Evolutionary conservation across 2,797 vertebrate genomes (phyloP).

Genomic region (Gallinago solitaria): DNA sequence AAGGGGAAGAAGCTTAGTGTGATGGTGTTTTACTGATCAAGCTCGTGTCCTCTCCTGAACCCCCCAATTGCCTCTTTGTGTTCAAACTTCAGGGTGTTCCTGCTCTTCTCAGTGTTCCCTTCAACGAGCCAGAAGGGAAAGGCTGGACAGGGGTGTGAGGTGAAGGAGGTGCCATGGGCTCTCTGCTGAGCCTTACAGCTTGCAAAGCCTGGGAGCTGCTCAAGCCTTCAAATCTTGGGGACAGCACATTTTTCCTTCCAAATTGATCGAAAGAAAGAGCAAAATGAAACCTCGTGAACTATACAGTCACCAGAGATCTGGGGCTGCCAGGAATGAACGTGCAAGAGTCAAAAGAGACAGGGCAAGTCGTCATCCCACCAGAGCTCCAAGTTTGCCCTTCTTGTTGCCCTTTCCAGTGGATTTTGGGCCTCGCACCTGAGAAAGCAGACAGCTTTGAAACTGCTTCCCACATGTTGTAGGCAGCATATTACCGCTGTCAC

Average conservation of each 20-base stretch:
- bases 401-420: background rate
- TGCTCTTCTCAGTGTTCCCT: background rate
- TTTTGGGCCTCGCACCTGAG: background rate
- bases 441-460: background rate
- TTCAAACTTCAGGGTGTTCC: background rate
- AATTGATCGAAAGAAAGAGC: background rate
- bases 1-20: background rate
- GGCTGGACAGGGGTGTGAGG: background rate
- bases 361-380: background rate
- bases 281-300: background rate
- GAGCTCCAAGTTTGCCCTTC: background rate
- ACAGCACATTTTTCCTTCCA: background rate
- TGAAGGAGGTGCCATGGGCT: background rate
- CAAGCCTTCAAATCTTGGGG: background rate
- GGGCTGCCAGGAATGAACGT: rapidly evolving
- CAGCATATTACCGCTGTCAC: rapidly evolving
- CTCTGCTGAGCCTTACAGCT: background rate
- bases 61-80: background rate
- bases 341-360: background rate
- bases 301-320: background rate
- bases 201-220: background rate
- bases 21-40: background rate
- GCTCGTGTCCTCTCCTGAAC: background rate
- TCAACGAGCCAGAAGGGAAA: background rate
- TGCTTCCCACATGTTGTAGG: background rate